Conservation (phyloP, 2,113 vertebrate species). For the Calypte anna region DNA sequence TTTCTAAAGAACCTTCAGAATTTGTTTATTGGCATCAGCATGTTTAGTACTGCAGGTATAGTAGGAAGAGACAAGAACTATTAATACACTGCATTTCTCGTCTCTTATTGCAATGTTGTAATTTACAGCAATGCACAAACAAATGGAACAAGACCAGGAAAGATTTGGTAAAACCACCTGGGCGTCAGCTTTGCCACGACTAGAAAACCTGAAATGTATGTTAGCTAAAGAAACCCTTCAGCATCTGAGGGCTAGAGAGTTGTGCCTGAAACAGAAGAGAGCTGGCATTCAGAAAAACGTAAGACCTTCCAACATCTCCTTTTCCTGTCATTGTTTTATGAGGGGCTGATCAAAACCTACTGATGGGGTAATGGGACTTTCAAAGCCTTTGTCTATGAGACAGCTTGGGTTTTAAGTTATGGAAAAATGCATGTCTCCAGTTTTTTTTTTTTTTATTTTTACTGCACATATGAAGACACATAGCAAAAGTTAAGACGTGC, state of each 20-base stretch:
- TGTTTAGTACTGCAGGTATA: neutral
- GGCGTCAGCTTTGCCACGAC: constrained; percentile 85
- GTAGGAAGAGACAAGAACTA: neutral
- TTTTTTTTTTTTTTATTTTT: neutral
- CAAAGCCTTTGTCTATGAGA: neutral
- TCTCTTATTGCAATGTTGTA: neutral
- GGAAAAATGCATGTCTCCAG: neutral
- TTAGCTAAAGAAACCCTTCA: constrained; percentile 93
- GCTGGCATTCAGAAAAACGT: constrained; percentile 81
- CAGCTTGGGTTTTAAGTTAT: neutral
- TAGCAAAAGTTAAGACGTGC: neutral
- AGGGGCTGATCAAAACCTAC: neutral
- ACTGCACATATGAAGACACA: neutral
- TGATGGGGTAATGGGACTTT: neutral
- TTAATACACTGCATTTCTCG: neutral
- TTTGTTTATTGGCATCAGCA: neutral
- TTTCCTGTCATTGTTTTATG: neutral
- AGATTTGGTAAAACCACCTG: constrained; percentile 91
- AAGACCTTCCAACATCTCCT: constrained; percentile 20
- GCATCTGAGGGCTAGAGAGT: constrained; percentile 87
- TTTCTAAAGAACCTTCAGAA: neutral
- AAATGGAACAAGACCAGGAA: constrained; percentile 88
- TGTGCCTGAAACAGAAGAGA: constrained; percentile 89
- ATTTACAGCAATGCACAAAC: constrained; percentile 87
- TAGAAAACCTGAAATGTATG: constrained; percentile 88